A percentile compares a stretch with the other conserved stretches of the same genome.
phyloP scores from a whole-genome alignment of 2,797 vertebrate genomes.

The Falco cherrug region DNA sequence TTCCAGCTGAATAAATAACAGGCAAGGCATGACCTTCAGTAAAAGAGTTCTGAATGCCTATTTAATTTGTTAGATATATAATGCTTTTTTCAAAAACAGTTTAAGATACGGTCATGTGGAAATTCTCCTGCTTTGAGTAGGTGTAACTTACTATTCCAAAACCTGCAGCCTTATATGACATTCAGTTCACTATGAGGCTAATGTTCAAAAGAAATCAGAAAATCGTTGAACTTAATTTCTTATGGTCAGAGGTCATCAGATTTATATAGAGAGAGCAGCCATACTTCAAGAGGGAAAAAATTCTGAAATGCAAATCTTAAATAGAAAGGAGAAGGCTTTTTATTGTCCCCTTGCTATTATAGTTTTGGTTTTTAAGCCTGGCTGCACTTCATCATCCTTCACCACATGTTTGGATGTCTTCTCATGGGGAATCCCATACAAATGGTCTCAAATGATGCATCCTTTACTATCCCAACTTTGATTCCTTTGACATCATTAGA shows the following conservation, averaged over 20 bases:
- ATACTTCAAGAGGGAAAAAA: not conserved
- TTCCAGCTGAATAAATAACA: not conserved
- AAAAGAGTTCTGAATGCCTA: not conserved
- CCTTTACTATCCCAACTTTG: not conserved
- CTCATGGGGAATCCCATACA: not conserved
- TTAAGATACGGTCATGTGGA: not conserved
- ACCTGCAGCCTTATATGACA: not conserved
- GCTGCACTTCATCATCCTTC: not conserved
- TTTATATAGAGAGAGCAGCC: not conserved
- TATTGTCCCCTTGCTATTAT: not conserved
- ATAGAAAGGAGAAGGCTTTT: not conserved
- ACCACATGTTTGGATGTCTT: not conserved
- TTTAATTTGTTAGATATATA: not conserved
- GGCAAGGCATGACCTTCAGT: not conserved
- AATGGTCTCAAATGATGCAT: not conserved
- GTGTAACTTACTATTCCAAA: not conserved
- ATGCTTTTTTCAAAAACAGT: not conserved
- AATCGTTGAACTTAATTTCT: not conserved
- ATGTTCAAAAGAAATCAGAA: not conserved
- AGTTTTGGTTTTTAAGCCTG: not conserved
- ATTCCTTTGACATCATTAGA: not conserved
- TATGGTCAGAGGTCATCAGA: not conserved
- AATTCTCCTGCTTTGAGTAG: not conserved
- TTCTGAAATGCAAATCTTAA: not conserved
- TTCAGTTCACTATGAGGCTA: not conserved